Conservation (phyloP, 2,888 invertebrate species). For the Hyalella azteca region DNA sequence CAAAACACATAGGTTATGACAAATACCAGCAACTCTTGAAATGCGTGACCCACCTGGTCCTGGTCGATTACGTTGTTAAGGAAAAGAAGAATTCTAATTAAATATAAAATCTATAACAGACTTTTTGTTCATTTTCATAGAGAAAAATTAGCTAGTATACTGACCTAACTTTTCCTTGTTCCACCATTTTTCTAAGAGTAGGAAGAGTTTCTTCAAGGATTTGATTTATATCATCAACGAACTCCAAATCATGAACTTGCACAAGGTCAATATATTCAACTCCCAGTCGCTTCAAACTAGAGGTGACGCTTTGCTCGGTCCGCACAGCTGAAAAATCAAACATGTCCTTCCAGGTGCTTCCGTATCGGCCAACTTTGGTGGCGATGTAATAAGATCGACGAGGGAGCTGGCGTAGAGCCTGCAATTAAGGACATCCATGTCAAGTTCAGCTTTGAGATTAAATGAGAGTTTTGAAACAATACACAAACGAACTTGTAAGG, state of each 20-base stretch:
- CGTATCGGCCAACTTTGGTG: slow-evolving; percentile 88
- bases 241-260: slow-evolving; percentile 89
- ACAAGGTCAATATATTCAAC: slow-evolving; percentile 86
- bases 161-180: slow-evolving; percentile 72
- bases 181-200: slow-evolving; percentile 75
- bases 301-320: slow-evolving; percentile 76
- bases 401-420: slow-evolving; percentile 78
- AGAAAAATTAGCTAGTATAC: slow-evolving; percentile 68
- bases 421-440: too few species aligned
- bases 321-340: slow-evolving; percentile 84
- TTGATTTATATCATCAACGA: slow-evolving; percentile 73
- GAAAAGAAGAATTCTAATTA: too few species aligned
- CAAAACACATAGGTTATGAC: too few species aligned
- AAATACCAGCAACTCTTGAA: too few species aligned
- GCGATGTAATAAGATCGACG: slow-evolving; percentile 83
- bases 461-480: too few species aligned
- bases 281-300: slow-evolving; percentile 75
- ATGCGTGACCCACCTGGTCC: too few species aligned
- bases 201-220: slow-evolving; percentile 87
- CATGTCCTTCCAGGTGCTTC: slow-evolving; percentile 72
- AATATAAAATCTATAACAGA: too few species aligned
- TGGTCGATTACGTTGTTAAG: too few species aligned
- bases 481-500: too few species aligned
- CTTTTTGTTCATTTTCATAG: too few species aligned
- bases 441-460: too few species aligned